Evolutionary conservation across 2,797 vertebrate species (phyloP).

Genomic region (Alcedo quadribrachys): DNA sequence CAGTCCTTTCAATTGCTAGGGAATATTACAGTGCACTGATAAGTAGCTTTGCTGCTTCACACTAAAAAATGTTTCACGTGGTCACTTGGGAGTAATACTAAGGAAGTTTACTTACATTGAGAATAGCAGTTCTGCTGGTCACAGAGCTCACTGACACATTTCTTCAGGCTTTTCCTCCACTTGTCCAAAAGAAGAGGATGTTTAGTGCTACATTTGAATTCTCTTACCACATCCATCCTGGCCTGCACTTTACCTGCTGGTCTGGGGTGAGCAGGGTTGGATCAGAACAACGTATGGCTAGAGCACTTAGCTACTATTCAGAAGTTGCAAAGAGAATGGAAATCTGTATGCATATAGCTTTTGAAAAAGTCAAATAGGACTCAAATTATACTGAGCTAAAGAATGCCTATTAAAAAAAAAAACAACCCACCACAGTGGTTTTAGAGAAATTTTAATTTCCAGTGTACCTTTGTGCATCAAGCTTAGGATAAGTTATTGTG

Average conservation of each 20-base stretch:
- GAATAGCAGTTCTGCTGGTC: neutral
- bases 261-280: neutral
- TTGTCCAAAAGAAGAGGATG: neutral
- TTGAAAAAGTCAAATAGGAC: conserved; percentile 72
- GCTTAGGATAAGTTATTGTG: conserved; percentile 73
- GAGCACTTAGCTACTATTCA: conserved; percentile 42
- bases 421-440: neutral
- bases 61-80: neutral
- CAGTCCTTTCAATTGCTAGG: neutral
- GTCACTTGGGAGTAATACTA: neutral
- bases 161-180: neutral
- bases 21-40: neutral
- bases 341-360: conserved; percentile 56
- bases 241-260: conserved; percentile 27
- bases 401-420: conserved; percentile 51
- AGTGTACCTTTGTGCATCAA: conserved; percentile 73
- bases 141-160: neutral
- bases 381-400: conserved; percentile 69
- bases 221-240: neutral
- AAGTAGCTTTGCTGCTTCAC: neutral
- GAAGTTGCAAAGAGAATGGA: conserved; percentile 45
- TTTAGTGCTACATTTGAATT: neutral
- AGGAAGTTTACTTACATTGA: neutral
- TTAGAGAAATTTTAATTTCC: conserved; percentile 73
- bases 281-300: neutral